These are phyloP conservation scores for Athalia circularis DNA, from an alignment of 2,888 invertebrate species.

Conservation along the genomic window DNA sequence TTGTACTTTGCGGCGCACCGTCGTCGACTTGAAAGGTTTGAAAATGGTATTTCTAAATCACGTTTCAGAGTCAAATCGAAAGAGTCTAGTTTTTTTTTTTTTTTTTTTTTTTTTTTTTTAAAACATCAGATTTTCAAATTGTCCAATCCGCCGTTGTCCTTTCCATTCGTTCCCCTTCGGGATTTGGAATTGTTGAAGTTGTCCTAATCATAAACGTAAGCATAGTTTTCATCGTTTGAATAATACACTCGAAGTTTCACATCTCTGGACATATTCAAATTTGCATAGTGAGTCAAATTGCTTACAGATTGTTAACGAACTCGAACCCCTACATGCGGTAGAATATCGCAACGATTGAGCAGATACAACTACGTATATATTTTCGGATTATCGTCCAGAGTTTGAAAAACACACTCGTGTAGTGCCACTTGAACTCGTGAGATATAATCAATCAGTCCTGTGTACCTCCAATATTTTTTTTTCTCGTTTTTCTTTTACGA, in stretches of 20 bases:
- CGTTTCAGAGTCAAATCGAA: too few relatives aligned
- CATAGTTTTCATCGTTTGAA: neutral
- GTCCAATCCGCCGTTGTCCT: neutral
- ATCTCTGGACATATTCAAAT: neutral
- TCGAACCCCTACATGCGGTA: neutral
- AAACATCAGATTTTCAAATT: neutral
- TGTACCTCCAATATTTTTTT: neutral
- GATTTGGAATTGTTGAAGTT: neutral
- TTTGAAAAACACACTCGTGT: too few relatives aligned
- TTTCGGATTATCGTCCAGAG: too few relatives aligned
- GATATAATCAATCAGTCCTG: neutral
- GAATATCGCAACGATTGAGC: neutral
- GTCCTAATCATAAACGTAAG: conserved; percentile 6
- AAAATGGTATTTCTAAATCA: too few relatives aligned
- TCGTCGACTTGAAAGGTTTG: too few relatives aligned
- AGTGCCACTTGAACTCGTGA: too few relatives aligned
- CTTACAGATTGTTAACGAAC: conserved; percentile 29
- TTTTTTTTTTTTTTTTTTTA: too few relatives aligned
- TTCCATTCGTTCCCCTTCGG: neutral
- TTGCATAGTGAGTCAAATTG: conserved; percentile 22
- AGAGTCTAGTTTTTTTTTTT: too few relatives aligned
- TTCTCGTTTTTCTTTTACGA: neutral
- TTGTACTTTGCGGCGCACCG: too few relatives aligned
- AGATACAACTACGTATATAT: too few relatives aligned
- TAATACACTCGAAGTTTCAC: conserved; percentile 24